Base-by-base conservation (phyloP, 2,888 invertebrate genomes). In the Esperia sulphurella region DNA sequence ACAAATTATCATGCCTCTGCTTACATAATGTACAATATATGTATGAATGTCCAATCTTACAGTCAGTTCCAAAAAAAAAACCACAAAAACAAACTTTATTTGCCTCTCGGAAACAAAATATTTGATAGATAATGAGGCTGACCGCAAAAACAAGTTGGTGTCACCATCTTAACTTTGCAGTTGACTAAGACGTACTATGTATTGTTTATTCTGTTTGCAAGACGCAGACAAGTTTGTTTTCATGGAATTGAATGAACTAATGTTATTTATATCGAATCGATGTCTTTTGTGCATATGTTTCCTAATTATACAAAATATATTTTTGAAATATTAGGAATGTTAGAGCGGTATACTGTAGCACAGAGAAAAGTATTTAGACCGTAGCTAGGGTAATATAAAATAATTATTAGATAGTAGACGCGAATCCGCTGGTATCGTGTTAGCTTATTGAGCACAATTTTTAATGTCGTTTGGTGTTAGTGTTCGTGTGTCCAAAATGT, bases 251-350 rank as follows among this genome's bases (percentile, higher is more conserved):
- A 21, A 21, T 21, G 21, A 21, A 21, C 5, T 21, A 21, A 21
- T 5, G 55, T 55, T 58, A 71, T 64, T 64, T 61, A 62, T 65
- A 58, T 45, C 35, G 57, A 55, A 48, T 49, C 51, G 58, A 68
- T 72, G 68, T 74, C 61, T 71, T 66, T 67, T 68, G 69, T 73
- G 74, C 65, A 71, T 78, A 77, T 79, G 13, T 75, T 73, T 75
- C 71, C 61, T 71, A 73, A 70, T 68, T 57, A 59, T 60, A 59
- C 59, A 65, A 61, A 79, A 71, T 85, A 83, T 85, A 87, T 87
- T 85, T 87, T 87, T 85, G 65, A 77, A 75, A 72, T 61, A 59
- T 68, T 70, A 68, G 65, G 57, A 58, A 59, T 50, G 68, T 59
- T 70, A 68, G 68, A 65, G 65, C 58, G 59, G 68, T 75, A 68